Evolutionary conservation across 2,888 invertebrate genomes (phyloP).

Genomic region (Drosophila anceps): DNA sequence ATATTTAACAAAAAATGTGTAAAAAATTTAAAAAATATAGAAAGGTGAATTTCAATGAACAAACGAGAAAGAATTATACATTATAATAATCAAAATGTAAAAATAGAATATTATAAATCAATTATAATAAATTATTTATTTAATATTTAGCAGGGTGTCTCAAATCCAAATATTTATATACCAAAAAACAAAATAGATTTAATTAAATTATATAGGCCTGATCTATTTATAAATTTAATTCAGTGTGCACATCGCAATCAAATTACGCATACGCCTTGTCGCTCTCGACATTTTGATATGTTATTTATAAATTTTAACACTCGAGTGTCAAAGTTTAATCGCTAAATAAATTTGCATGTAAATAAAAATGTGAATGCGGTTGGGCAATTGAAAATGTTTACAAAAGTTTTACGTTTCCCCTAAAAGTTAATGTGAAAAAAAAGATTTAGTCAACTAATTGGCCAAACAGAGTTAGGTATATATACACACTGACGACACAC

Average conservation of each 20-base stretch:
- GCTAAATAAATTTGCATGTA: constrained; percentile 38
- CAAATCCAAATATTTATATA: background rate
- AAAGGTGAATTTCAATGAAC: background rate
- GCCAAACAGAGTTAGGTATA: constrained; percentile 25
- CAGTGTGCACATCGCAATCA: background rate
- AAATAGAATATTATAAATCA: background rate
- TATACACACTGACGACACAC: constrained; percentile 2
- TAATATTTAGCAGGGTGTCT: background rate
- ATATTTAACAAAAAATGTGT: background rate
- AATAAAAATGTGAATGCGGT: constrained; percentile 22
- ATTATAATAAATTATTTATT: background rate
- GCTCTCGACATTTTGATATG: constrained; percentile 2
- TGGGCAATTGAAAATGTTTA: constrained; percentile 50
- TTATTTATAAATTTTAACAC: constrained; percentile 6
- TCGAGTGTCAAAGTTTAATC: constrained; percentile 45
- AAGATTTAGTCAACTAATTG: constrained; percentile 38
- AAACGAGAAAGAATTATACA: too few relatives aligned
- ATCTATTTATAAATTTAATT: background rate
- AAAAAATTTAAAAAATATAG: background rate
- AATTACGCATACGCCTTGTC: constrained; percentile 9
- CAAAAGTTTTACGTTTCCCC: constrained; percentile 23
- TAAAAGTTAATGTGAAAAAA: constrained; percentile 32
- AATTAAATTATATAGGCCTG: background rate
- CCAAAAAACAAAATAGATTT: background rate
- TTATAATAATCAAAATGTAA: background rate